Evolutionary conservation across 2,797 vertebrate genomes (phyloP), one percentile per base, ranked within the genome.

Genomic region (Pteronotus mesoamericanus): DNA sequence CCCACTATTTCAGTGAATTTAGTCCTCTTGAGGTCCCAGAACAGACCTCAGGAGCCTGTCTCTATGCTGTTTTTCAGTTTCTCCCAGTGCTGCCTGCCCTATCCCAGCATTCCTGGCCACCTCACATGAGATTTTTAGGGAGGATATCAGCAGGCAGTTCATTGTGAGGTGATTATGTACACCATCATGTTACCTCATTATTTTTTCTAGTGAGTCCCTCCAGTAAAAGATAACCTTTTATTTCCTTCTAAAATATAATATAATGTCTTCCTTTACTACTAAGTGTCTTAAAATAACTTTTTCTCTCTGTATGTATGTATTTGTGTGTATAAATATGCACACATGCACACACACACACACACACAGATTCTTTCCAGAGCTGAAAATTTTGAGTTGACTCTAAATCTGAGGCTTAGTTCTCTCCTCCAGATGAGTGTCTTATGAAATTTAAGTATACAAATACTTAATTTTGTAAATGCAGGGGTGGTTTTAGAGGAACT

Each of bases 41-140:
- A 53, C 34, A 9, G 22, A 37, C 14, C 12, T 19, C 9, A 44
- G n/a, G 9, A 32, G n/a, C 19, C 1, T 7, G 2, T 11, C 59
- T 92, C 21, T 4, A 1, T 0, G 21, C 0, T 32, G 21, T 55
- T 42, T 90, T 95, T 75, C 21, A 19, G 75, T 39, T 75, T 86
- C 44, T 74, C 26, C 34, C 18, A 42, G 26, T 46, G 39, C 75
- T 55, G 18, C 29, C 18, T 68, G 4, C 29, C n/a, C 5, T 78
- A n/a, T 48, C 9, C 7, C 12, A 42, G 6, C 0, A 8, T 1
- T 10, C n/a, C 5, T 7, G 19, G 22, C 39, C 37, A 74, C 22
- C 9, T 75, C n/a, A 29, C 26, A 19, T 82, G 37, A 64, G 42
- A 37, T 53, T 80, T 22, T 51, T 42, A 32, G 24, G 55, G 11